phyloP scores from a whole-genome alignment of 2,888 invertebrate genomes.

The Leptinotarsa juncta region DNA sequence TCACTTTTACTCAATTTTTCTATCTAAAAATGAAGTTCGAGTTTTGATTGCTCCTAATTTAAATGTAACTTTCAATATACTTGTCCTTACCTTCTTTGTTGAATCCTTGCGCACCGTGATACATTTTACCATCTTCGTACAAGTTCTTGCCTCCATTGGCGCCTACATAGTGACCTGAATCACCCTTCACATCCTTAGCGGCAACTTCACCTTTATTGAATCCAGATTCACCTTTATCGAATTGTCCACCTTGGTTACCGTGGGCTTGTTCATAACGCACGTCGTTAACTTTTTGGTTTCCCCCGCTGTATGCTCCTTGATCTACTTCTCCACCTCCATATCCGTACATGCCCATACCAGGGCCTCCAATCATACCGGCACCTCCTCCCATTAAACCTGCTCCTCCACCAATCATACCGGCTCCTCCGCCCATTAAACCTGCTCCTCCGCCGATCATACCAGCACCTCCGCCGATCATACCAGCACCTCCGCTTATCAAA shows the following conservation, averaged over 20 bases:
- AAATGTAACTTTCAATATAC: too few relatives aligned
- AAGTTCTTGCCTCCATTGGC: constrained; percentile 71
- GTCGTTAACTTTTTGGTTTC: constrained; percentile 46
- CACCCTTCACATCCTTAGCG: constrained; percentile 60
- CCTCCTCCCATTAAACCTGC: constrained; percentile 55
- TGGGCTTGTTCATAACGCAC: constrained; percentile 34
- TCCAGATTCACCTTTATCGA: constrained; percentile 41
- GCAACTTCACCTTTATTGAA: constrained; percentile 68
- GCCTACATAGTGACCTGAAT: constrained; percentile 70
- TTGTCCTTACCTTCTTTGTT: constrained; percentile 68
- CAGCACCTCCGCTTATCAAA: constrained; percentile 33
- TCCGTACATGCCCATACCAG: constrained; percentile 36
- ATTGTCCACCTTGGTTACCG: constrained; percentile 42
- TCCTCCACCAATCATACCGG: constrained; percentile 39
- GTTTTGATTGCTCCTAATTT: too few relatives aligned
- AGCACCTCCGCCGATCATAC: constrained; percentile 45
- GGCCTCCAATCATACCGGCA: constrained; percentile 47
- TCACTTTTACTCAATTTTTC: too few relatives aligned
- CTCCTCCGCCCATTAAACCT: constrained; percentile 47
- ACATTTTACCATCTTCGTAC: constrained; percentile 71
- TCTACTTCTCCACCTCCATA: constrained; percentile 41
- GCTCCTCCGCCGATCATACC: constrained; percentile 53
- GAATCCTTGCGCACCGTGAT: constrained; percentile 70
- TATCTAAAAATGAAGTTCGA: too few relatives aligned
- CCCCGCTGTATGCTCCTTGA: constrained; percentile 40